Evolutionary conservation across 2,888 invertebrate genomes (phyloP).

Genomic region (Furcula furcula): DNA sequence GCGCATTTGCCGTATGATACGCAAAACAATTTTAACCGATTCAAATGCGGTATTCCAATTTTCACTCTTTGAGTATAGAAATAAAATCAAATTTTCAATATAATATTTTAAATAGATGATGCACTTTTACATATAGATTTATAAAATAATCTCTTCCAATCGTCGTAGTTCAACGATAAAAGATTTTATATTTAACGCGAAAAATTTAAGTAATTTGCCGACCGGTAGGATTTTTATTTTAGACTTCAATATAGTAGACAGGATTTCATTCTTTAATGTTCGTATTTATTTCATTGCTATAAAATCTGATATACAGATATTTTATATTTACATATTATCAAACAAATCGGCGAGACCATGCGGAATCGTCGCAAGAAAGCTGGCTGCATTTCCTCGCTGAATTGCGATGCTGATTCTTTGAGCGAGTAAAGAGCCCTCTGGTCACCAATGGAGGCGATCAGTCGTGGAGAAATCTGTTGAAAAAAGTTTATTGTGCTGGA

Average conservation of each 20-base stretch:
- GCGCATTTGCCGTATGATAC: not conserved
- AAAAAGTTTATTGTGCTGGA: no score
- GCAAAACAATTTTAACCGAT: not conserved
- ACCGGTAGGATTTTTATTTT: slow-evolving; percentile 20
- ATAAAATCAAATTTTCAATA: not conserved
- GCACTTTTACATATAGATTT: not conserved
- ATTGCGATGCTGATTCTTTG: no score
- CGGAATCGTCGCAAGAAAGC: no score
- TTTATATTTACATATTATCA: no score
- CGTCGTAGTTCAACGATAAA: slow-evolving; percentile 25
- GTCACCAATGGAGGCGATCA: no score
- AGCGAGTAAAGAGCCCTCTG: no score
- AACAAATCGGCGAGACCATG: no score
- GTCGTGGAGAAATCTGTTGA: no score
- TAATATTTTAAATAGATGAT: not conserved
- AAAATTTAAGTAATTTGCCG: slow-evolving; percentile 37
- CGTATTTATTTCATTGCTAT: no score
- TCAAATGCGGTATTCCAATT: not conserved
- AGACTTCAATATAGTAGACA: slow-evolving; percentile 8
- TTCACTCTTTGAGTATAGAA: not conserved
- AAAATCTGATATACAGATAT: no score
- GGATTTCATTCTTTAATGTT: no score
- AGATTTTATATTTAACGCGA: slow-evolving; percentile 39
- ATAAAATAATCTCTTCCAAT: slow-evolving; percentile 7
- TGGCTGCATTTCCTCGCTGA: no score